Conservation (phyloP, 2,888 invertebrate species). For the Iselma pallidipennis region DNA sequence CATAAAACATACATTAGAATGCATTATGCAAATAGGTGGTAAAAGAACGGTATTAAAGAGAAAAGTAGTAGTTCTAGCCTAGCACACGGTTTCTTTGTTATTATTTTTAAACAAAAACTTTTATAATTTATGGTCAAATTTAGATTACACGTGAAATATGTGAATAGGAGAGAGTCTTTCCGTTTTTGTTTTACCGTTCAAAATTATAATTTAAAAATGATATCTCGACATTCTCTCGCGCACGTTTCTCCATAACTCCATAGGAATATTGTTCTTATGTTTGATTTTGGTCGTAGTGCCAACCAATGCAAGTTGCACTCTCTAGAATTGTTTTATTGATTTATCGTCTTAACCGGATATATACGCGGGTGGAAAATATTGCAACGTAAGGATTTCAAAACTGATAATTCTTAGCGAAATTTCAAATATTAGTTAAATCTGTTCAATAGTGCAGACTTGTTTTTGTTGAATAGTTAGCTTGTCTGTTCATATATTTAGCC, state of each 20-base stretch:
- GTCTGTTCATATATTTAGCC: too few relatives aligned
- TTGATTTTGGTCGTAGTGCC: slow-evolving; percentile 3
- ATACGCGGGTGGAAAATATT: background rate
- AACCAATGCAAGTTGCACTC: slow-evolving; percentile 7
- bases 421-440: background rate
- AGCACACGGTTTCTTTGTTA: slow-evolving; percentile 25
- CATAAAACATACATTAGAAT: slow-evolving; percentile 45
- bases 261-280: slow-evolving; percentile 18
- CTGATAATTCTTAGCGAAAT: background rate
- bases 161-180: slow-evolving; percentile 27
- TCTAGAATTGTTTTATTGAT: slow-evolving; percentile 11
- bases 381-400: background rate
- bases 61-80: slow-evolving; percentile 28
- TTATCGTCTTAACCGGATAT: slow-evolving; percentile 4
- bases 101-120: slow-evolving; percentile 42
- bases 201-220: slow-evolving; percentile 26
- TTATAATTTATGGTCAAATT: slow-evolving; percentile 42
- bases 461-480: too few relatives aligned
- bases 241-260: slow-evolving; percentile 19
- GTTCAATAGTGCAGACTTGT: too few relatives aligned
- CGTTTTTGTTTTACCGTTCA: slow-evolving; percentile 20
- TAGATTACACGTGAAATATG: slow-evolving; percentile 41
- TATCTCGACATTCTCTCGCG: slow-evolving; percentile 11
- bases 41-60: slow-evolving; percentile 8
- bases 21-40: slow-evolving; percentile 40